Evolutionary conservation across 2,113 vertebrate genomes (phyloP).

Genomic region (Euleptes europaea): DNA sequence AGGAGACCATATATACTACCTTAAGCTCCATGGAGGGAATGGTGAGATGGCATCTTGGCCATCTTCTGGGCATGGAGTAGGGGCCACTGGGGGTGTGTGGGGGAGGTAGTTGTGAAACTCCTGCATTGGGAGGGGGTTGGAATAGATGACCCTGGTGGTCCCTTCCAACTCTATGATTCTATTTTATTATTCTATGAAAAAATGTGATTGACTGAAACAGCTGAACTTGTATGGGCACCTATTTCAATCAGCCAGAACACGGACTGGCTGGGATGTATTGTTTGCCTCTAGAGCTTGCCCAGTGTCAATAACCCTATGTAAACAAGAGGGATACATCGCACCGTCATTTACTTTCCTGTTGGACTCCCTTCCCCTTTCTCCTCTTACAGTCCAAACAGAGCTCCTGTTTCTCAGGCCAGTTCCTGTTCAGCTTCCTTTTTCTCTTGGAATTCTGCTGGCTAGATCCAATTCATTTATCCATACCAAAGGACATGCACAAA

Average conservation of each 20-base stretch:
- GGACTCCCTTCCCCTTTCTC: background rate
- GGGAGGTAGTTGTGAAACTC: no score
- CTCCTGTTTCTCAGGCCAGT: background rate
- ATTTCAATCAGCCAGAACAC: background rate
- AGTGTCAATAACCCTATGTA: background rate
- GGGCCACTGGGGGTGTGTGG: no score
- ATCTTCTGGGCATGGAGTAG: no score
- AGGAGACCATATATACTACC: no score
- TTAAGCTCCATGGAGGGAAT: no score
- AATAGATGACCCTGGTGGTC: no score
- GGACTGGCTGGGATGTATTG: background rate
- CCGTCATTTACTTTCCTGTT: background rate
- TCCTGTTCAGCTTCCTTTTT: background rate
- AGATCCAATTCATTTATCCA: fast-evolving
- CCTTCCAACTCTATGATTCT: no score
- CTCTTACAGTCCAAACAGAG: background rate
- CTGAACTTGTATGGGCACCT: background rate
- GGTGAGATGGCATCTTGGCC: no score
- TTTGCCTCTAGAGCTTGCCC: background rate
- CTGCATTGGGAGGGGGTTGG: no score
- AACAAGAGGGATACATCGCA: background rate
- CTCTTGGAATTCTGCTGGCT: background rate
- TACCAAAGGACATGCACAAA: background rate
- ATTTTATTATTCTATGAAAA: no score
- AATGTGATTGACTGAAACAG: no score